These are phyloP conservation scores for Acronicta leporina DNA, from an alignment of 2,888 invertebrate species.

Conservation along the genomic window DNA sequence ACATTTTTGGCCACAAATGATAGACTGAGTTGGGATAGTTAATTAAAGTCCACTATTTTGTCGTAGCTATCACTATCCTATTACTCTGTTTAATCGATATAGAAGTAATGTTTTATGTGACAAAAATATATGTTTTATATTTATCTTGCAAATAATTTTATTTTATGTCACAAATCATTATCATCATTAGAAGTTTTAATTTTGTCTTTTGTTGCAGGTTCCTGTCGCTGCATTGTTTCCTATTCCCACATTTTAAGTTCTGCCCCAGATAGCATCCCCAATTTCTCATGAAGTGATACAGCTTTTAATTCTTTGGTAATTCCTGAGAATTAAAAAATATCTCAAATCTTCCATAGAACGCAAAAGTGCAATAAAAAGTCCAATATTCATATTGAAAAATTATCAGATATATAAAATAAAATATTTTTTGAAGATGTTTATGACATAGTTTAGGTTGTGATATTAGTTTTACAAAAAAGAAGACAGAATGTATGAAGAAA, in stretches of 20 bases:
- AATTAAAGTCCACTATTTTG: not conserved
- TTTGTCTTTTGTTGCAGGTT: constrained; percentile 91
- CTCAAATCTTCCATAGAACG: constrained; percentile 48
- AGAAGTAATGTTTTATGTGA: not conserved
- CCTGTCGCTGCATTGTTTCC: constrained; percentile 96
- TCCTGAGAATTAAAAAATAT: constrained; percentile 10
- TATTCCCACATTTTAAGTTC: constrained; percentile 95
- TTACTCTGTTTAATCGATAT: not conserved
- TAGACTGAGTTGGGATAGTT: not conserved
- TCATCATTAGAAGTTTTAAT: too few relatives aligned
- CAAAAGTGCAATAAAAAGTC: constrained; percentile 48
- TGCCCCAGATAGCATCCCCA: constrained; percentile 91
- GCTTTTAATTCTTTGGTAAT: constrained; percentile 7
- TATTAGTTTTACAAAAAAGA: constrained; percentile 59
- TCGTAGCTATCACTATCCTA: not conserved
- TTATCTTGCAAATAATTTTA: not conserved
- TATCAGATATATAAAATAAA: constrained; percentile 22
- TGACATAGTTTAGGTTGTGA: constrained; percentile 63
- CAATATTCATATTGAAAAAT: constrained; percentile 23
- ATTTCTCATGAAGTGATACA: constrained; percentile 5
- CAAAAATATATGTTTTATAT: too few relatives aligned
- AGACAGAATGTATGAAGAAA: constrained; percentile 24
- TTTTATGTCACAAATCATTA: not conserved
- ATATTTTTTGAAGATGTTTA: constrained; percentile 31
- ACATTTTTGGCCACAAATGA: not conserved